Evolutionary conservation across 2,113 vertebrate species (phyloP), one percentile per base, ranked within the genome.

Genomic region (Neotragus pygmaeus): DNA sequence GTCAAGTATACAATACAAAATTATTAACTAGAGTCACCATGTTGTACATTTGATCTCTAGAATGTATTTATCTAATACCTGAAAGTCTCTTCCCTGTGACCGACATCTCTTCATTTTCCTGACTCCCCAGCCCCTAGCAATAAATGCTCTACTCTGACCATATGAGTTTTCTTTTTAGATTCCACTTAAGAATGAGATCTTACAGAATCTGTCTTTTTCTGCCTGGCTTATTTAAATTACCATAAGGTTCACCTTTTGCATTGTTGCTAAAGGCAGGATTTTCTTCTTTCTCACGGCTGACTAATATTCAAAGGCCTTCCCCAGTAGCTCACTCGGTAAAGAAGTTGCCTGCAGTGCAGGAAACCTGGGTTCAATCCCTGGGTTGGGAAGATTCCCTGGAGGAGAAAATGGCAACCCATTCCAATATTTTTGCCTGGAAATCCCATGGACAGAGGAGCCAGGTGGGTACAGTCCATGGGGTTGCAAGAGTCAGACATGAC

Each of bases 361-460:
- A 70, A 9, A 36, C n/a, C n/a, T 6, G 5, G n/a, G 4, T 11
- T 70, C 0, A 0, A 36, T 4, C 19, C 19, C n/a, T 70, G 19
- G 17, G 9, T 70, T 70, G 17, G 9, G n/a, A 70, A 70, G 64
- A 70, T 12, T 19, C 64, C 64, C 64, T 70, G 64, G n/a, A 70
- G 17, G 17, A 70, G n/a, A 9, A 23, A 23, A 36, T 36, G n/a
- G n/a, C 4, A 70, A 36, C n/a, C 2, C n/a, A 70, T 7, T 36
- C n/a, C 19, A 36, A 1, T 36, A 70, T 12, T 36, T 5, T 70
- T 36, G 19, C 64, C n/a, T 70, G n/a, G 64, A 23, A 36, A 70
- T 70, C 9, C 64, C 64, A 36, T 6, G n/a, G 64, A 36, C 19
- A 36, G 19, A 70, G 5, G 19, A 36, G 19, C 2, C n/a, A 1